phyloP scores from a whole-genome alignment of 1,140 invertebrate genomes.

The Stenopsyche tienmushanensis region DNA sequence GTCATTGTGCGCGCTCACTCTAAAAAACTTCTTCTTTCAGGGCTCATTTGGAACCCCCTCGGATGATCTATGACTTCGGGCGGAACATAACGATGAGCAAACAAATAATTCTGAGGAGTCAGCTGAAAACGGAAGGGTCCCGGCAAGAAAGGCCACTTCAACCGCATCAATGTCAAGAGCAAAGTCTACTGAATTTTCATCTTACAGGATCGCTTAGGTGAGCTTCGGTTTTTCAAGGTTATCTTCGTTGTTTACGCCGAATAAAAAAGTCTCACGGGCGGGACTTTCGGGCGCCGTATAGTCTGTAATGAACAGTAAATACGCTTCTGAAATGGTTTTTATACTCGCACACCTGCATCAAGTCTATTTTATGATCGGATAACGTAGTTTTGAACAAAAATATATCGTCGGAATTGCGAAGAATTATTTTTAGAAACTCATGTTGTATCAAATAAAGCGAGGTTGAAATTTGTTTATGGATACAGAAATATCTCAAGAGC shows the following conservation, averaged over 20 bases:
- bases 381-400: too few species aligned
- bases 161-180: conserved; percentile 13
- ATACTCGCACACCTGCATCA: not conserved
- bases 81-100: conserved; percentile 8
- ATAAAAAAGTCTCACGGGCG: too few species aligned
- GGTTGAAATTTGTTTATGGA: too few species aligned
- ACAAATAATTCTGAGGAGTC: conserved; percentile 12
- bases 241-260: too few species aligned
- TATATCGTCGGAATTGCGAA: too few species aligned
- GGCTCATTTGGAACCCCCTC: too few species aligned
- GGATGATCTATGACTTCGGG: not conserved
- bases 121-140: not conserved
- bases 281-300: not conserved
- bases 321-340: not conserved
- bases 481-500: too few species aligned
- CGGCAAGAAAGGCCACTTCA: conserved; percentile 4
- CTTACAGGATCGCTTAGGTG: not conserved
- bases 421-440: too few species aligned
- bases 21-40: too few species aligned
- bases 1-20: too few species aligned
- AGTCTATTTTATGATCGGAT: not conserved
- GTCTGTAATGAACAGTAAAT: not conserved
- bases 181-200: not conserved
- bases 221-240: not conserved
- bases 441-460: too few species aligned